Percentiles rank a stretch among this genome's conserved stretches.
phyloP scores from a whole-genome alignment of 2,113 vertebrate genomes.

The Podocnemis expansa region DNA sequence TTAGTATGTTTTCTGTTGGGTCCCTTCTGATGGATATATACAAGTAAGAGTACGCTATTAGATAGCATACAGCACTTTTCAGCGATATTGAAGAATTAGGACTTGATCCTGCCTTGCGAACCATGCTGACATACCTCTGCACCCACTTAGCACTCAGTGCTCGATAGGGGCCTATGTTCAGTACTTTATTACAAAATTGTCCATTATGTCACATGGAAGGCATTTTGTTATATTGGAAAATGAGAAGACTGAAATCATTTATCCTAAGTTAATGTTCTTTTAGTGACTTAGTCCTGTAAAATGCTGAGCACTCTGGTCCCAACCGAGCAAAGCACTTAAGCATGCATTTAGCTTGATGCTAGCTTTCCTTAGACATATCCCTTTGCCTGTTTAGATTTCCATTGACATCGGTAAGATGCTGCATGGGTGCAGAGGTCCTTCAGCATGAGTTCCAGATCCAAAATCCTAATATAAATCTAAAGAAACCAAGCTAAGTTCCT shows the following conservation, averaged over 20 bases:
- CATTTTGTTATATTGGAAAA: slow-evolving; percentile 37
- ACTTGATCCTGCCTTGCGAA: slow-evolving; percentile 30
- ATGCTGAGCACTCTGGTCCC: not conserved
- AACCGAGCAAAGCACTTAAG: not conserved
- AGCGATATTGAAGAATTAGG: not conserved
- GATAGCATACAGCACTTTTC: not conserved
- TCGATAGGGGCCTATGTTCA: not conserved
- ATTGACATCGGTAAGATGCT: accelerated
- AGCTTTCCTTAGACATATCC: not conserved
- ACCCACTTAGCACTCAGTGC: not conserved
- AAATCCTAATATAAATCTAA: slow-evolving; percentile 18
- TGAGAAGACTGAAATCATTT: slow-evolving; percentile 24
- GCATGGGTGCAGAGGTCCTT: not conserved
- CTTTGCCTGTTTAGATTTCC: accelerated
- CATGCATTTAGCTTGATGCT: not conserved
- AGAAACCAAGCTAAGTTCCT: not conserved
- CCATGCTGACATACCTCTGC: not conserved
- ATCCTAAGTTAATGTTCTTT: slow-evolving; percentile 25
- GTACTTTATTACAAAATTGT: not conserved
- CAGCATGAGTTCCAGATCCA: not conserved
- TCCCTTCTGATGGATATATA: not conserved
- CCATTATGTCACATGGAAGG: not conserved
- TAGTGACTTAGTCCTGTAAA: not conserved
- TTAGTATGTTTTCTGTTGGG: slow-evolving; percentile 14
- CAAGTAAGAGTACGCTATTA: not conserved